Evolutionary conservation across 2,113 vertebrate species (phyloP).

Genomic region (Glareola pratincola): DNA sequence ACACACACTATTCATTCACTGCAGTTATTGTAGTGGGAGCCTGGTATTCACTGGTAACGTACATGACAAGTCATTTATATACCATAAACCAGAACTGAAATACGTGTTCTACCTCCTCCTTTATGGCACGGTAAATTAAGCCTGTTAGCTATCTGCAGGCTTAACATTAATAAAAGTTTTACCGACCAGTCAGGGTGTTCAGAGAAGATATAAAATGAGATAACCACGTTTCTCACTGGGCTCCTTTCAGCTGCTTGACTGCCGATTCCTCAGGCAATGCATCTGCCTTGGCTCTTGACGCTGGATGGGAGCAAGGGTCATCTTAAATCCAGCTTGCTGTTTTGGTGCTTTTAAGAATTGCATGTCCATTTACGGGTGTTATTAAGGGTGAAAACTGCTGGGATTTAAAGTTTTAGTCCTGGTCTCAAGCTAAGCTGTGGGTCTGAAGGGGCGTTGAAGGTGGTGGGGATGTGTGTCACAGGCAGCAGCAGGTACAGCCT

Average conservation of each 20-base stretch:
- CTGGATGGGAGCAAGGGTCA: rapidly evolving
- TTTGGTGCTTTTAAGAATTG: background rate
- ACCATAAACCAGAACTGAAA: conserved; percentile 31
- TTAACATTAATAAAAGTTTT: conserved; percentile 39
- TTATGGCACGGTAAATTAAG: conserved; percentile 53
- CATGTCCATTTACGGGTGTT: background rate
- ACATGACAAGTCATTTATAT: conserved; percentile 44
- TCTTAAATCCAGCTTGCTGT: background rate
- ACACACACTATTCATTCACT: background rate
- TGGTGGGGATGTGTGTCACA: background rate
- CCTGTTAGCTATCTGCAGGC: conserved; percentile 9
- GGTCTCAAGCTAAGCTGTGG: background rate
- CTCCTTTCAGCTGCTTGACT: background rate
- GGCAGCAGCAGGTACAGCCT: background rate
- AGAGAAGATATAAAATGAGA: background rate
- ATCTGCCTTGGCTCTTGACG: background rate
- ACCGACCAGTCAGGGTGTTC: background rate
- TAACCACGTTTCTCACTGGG: background rate
- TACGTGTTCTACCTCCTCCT: background rate
- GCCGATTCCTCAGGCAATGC: background rate
- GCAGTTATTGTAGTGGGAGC: background rate
- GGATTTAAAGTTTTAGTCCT: background rate
- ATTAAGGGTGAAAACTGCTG: background rate
- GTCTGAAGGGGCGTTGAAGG: background rate
- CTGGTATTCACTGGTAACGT: background rate